Conservation (phyloP, 2,113 vertebrate genomes). For the Saccopteryx leptura region DNA sequence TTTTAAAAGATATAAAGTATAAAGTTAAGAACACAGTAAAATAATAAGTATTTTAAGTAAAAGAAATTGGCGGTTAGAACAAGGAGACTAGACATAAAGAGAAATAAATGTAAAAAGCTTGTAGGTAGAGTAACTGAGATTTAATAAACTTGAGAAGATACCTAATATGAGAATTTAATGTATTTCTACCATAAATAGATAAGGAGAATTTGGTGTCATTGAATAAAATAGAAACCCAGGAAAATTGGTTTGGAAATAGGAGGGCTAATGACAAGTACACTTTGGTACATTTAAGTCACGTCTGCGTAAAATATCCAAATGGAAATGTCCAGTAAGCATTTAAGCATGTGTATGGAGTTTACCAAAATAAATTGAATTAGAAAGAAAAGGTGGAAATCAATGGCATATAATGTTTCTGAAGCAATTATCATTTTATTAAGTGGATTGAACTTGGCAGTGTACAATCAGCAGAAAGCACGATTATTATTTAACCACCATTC, state of each 20-base stretch:
- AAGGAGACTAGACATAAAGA: not conserved
- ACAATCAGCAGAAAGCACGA: not conserved
- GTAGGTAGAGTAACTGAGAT: not conserved
- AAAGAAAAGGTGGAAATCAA: not conserved
- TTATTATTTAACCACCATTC: not conserved
- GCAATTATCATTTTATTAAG: not conserved
- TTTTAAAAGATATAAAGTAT: not conserved
- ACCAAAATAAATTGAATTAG: not conserved
- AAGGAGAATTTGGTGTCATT: not conserved
- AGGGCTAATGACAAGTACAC: not conserved
- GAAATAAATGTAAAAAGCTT: not conserved
- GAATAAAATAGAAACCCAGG: not conserved
- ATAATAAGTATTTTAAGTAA: not conserved
- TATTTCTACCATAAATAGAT: not conserved
- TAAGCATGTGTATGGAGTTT: not conserved
- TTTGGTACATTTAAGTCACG: not conserved
- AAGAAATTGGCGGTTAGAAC: not conserved
- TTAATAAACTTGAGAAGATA: not conserved
- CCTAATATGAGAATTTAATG: not conserved
- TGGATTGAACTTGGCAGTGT: not conserved
- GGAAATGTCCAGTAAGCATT: not conserved
- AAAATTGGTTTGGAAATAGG: not conserved
- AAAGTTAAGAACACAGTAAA: not conserved
- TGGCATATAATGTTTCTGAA: not conserved
- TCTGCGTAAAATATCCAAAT: not conserved